A percentile compares a stretch with the other conserved stretches of the same genome.
Evolutionary conservation across 1,140 invertebrate genomes (phyloP).

Genomic region (Dolichoris vasculosae): DNA sequence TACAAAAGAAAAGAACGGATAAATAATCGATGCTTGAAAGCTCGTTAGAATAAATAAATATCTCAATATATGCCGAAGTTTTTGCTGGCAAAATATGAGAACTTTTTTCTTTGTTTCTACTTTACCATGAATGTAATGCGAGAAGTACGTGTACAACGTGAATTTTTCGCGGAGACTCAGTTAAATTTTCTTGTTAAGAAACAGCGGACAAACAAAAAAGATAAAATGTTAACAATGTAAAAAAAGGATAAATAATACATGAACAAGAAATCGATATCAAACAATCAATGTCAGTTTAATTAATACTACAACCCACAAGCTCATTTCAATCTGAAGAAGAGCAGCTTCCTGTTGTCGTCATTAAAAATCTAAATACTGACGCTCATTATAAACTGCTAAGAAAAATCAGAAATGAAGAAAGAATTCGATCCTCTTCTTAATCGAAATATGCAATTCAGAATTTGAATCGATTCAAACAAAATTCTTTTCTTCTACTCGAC

Average conservation of each 20-base stretch:
- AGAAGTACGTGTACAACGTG: neutral
- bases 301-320: constrained; percentile 74
- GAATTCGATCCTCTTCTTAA: constrained; percentile 12
- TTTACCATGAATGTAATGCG: neutral
- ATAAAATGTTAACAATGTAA: constrained; percentile 31
- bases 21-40: constrained; percentile 15
- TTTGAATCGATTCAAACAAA: neutral
- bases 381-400: neutral
- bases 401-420: constrained; percentile 1
- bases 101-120: neutral
- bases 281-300: constrained; percentile 54
- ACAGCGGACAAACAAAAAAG: neutral
- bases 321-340: constrained; percentile 20
- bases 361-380: neutral
- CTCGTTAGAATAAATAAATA: neutral
- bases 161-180: neutral
- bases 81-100: neutral
- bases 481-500: constrained; percentile 42
- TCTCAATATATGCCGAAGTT: neutral
- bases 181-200: neutral
- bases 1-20: neutral
- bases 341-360: neutral
- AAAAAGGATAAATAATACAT: constrained; percentile 14
- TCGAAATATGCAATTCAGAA: neutral
- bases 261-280: constrained; percentile 36